Conservation (phyloP, 2,888 invertebrate species). For the Dryadula phaetusa region DNA sequence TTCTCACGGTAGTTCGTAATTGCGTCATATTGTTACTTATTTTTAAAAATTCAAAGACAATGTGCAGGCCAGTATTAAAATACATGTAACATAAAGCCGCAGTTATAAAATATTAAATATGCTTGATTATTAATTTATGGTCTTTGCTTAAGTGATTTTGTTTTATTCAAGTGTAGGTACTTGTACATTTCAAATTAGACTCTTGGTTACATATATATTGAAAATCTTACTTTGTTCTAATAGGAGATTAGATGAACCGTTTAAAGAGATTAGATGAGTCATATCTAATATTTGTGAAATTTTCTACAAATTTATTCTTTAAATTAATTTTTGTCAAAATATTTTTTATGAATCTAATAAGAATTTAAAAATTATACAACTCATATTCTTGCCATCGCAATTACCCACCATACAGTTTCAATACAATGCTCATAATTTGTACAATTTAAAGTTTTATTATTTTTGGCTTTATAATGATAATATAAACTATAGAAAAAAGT, state of each 20-base stretch:
- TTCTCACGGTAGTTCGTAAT: conserved; percentile 34
- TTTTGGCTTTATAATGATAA: too few species aligned
- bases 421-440: neutral
- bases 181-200: neutral
- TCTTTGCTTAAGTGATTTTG: neutral
- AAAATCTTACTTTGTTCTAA: neutral
- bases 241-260: neutral
- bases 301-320: too few species aligned
- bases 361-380: neutral
- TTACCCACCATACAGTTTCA: neutral
- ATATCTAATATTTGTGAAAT: neutral
- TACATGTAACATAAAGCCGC: conserved; percentile 31
- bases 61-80: conserved; percentile 4
- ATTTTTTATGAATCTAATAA: neutral
- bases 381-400: neutral
- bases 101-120: conserved; percentile 9
- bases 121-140: conserved; percentile 16
- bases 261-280: conserved; percentile 2
- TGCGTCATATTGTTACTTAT: conserved; percentile 42
- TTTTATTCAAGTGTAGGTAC: too few species aligned
- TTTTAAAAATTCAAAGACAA: conserved; percentile 37
- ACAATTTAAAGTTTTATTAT: neutral
- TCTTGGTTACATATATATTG: too few species aligned
- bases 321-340: too few species aligned
- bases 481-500: too few species aligned